These are phyloP conservation scores for Plestiodon gilberti DNA, from an alignment of 2,113 vertebrate genomes.

Conservation along the genomic window DNA sequence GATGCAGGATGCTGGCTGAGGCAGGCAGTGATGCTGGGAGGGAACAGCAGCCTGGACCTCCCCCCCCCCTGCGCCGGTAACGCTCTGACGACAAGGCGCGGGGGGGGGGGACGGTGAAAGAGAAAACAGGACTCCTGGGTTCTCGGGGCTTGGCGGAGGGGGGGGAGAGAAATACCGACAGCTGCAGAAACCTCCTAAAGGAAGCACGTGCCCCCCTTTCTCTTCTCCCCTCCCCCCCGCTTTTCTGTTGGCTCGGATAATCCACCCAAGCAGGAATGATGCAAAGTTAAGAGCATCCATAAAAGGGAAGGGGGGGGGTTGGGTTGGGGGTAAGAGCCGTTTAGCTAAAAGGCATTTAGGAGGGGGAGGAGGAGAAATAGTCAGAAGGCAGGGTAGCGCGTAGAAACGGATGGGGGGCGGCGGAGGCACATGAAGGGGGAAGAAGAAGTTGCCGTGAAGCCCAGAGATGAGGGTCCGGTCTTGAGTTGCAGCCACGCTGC, in stretches of 20 bases:
- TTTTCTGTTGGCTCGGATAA: not conserved
- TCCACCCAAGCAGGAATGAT: not conserved
- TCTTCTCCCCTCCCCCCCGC: not conserved
- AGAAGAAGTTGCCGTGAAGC: too few species aligned
- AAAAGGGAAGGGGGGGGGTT: too few species aligned
- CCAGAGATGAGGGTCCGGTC: too few species aligned
- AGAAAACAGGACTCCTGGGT: too few species aligned
- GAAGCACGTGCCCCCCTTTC: too few species aligned
- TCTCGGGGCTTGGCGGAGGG: not conserved
- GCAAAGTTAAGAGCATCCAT: not conserved
- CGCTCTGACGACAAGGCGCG: not conserved
- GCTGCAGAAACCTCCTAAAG: not conserved
- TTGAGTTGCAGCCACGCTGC: too few species aligned
- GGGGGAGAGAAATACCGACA: not conserved
- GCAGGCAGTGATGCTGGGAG: not conserved
- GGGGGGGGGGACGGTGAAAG: not conserved
- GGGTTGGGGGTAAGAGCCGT: not conserved
- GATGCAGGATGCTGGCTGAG: not conserved
- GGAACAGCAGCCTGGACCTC: not conserved
- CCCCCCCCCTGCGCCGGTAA: not conserved
- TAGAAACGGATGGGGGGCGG: not conserved
- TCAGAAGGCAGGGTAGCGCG: not conserved
- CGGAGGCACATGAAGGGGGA: too few species aligned
- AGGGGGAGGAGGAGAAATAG: not conserved
- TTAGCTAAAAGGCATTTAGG: not conserved